Evolutionary conservation across 1,140 invertebrate species (phyloP), one percentile per base, ranked within the genome.

Genomic region (Adelges cooleyi): DNA sequence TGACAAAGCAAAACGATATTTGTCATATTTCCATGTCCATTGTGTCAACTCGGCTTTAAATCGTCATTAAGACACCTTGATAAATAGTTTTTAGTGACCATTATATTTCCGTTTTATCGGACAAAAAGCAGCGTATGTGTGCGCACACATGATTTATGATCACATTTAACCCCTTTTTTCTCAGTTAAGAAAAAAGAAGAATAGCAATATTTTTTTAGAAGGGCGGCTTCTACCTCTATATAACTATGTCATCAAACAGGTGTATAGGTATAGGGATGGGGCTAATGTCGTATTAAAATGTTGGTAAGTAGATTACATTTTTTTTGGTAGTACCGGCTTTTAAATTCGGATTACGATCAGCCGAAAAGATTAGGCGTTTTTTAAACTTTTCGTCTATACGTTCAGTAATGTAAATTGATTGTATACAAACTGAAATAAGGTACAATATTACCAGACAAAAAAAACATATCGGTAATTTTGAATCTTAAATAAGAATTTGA

Each of bases 51-150:
- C 9, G 25, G 46, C 25, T 46, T 62, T 46, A 62, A 62, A 62
- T 62, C 56, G 3, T 13, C 56, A 62, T 62, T 62, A 62, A 62
- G 56, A 33, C 42, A 17, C n/a, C 23, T 62, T 62, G 56, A 62
- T 62, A 62, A 62, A 62, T 62, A 46, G 56, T 18, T 62, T 46
- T 48, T 22, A 27, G 42, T 46, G 40, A 62, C 25, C 56, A 62
- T 62, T 62, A 62, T 48, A 11, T 62, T 48, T 62, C 56, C 27
- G 56, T 62, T 62, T 62, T 46, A 17, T 38, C n/a, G 53, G 22
- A 56, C 53, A 56, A 56, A 40, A 56, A 56, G 38, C 33, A 22
- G 5, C 23, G 18, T 15, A 46, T 29, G 25, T 46, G 54, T 59
- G 17, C 17, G 1, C 42, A 33, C 17, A n/a, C n/a, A 8, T 62